Base-by-base conservation (phyloP, 2,888 invertebrate genomes). In the Drosophila neotestacea region DNA sequence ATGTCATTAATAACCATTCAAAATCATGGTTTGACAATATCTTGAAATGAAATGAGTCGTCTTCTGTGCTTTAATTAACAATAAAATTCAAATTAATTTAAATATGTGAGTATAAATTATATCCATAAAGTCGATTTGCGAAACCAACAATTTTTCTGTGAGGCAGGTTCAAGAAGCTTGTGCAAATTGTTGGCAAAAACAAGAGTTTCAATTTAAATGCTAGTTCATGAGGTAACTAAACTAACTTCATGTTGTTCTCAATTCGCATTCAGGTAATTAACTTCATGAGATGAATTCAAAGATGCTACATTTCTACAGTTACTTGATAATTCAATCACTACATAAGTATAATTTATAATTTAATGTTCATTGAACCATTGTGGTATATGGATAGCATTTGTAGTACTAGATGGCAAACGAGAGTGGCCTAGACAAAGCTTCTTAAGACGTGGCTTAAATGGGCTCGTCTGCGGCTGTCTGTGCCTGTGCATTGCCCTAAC, bases 381-480 rank as follows among this genome's bases (percentile, higher is more conserved):
- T 44, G 59, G 48, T 41, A 41, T 28, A 38, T 46, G 46, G 13
- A 34, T n/a, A n/a, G 28, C 34, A 7, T 13, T 56, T 44, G 39
- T 11, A 22, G 58, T 32, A 22, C 22, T 22, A 38, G 16, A 42
- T 30, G 48, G 16, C 30, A 48, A 30, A 10, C 16, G 38, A 55
- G 52, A 65, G 42, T 52, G 50, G 69, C 68, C 65, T 54, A 66
- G 65, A 61, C 62, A 10, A 79, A 72, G 70, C 77, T 73, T 69
- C 77, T 84, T 79, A 80, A 77, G 82, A 77, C 70, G 47, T 79
- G 77, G 72, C 70, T 73, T 76, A 71, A 80, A 56, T 69, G 68
- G 56, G 65, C 62, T 62, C 70, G 76, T 75, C 75, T 81, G 72
- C 58, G 77, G 69, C 56, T 65, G 66, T 51, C 22, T 22, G 0